Base-by-base conservation (phyloP, 2,113 vertebrate genomes). In the Dicaeum eximium region DNA sequence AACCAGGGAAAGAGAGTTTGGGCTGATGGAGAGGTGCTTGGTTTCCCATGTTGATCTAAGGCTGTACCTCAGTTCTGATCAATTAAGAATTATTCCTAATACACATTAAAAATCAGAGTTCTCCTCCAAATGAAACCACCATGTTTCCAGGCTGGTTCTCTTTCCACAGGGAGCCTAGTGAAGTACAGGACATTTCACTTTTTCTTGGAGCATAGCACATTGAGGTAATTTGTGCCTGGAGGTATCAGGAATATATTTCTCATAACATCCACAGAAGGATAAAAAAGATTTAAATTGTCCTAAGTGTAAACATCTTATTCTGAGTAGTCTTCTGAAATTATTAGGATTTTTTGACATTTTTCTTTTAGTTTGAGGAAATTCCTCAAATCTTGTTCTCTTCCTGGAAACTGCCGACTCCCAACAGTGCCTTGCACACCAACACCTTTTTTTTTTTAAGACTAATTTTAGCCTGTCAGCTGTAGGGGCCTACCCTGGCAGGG, bases 361-460 rank as follows among this genome's bases (percentile, higher is more conserved):
- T 35, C 6, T 38, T 62, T 53, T 33, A 21, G 9, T 51, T 44
- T 31, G 13, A 56, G 17, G 31, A 60, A 74, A 57, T 56, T 78
- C 15, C 80, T 80, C 37, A 54, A 88, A 83, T 73, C 5, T 2
- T 56, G 3, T 57, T 85, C 22, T 73, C 6, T 85, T 84, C 22
- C 24, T 15, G 7, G 60, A 81, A 92, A n/a, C 6, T 58, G 44
- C 28, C 48, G 13, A 45, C 57, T 84, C 72, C 21, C 37, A 72
- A 1, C 16, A 61, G 11, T 0, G 0, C 14, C n/a, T 69, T 6
- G 1, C 5, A 53, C 10, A 16, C 4, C n/a, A 61, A 50, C 1
- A 18, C 3, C 6, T 15, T 20, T 35, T 25, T 56, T 33, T 65
- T 78, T 50, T n/a, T 38, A 9, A 27, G 18, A 65, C 45, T 50